phyloP scores from a whole-genome alignment of 2,888 invertebrate species.

The Harpalus rubripes region DNA sequence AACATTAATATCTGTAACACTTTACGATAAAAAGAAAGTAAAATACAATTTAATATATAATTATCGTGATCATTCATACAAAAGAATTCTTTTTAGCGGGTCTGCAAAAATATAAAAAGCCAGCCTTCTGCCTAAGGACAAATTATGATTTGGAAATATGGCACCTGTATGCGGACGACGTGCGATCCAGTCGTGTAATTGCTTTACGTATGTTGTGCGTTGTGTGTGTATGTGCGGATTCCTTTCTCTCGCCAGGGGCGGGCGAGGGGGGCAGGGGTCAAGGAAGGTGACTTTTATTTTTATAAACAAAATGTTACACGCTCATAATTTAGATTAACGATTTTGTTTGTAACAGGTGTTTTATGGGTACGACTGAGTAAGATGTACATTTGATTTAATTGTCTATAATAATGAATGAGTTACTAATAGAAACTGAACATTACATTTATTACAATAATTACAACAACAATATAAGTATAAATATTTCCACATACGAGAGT shows the following conservation, averaged over 20 bases:
- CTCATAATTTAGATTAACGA: constrained; percentile 18
- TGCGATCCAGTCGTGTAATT: constrained; percentile 10
- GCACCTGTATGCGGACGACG: constrained; percentile 44
- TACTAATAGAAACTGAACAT: not conserved
- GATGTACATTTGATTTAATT: not conserved
- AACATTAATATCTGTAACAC: no score
- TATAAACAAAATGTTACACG: constrained; percentile 40
- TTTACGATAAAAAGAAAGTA: no score
- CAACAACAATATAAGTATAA: not conserved
- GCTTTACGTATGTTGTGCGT: constrained; percentile 33
- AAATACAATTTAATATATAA: no score
- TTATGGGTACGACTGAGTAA: not conserved
- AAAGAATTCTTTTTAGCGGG: not conserved
- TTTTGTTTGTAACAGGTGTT: constrained; percentile 35
- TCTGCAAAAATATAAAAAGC: not conserved
- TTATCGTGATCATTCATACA: no score
- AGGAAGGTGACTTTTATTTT: constrained; percentile 51
- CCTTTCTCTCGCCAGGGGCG: constrained; percentile 57
- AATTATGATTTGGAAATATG: constrained; percentile 62
- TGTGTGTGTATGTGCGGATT: constrained; percentile 31
- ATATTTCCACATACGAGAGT: no score
- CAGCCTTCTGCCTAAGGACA: constrained; percentile 29
- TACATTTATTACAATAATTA: not conserved
- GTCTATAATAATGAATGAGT: not conserved
- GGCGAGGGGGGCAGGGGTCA: constrained; percentile 33